Evolutionary conservation across 1,140 invertebrate species (phyloP).

Genomic region (Hetaerina americana): DNA sequence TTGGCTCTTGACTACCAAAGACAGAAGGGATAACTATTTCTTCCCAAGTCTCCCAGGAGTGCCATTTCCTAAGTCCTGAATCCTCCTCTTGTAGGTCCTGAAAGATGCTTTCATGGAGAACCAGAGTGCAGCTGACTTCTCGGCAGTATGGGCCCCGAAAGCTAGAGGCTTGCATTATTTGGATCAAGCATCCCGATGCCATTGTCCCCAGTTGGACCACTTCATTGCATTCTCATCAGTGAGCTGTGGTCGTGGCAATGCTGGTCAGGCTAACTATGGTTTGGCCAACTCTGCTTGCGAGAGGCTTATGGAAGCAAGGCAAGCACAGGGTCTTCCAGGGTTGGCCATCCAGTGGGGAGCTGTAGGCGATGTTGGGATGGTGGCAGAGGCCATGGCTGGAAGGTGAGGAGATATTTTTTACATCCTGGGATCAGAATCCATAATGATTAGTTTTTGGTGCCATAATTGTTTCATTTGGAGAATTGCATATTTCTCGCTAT

Average conservation of each 20-base stretch:
- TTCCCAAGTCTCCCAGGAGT: no score
- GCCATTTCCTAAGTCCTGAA: no score
- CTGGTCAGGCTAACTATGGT: slow-evolving; percentile 91
- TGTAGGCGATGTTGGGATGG: slow-evolving; percentile 89
- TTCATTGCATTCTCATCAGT: slow-evolving; percentile 92
- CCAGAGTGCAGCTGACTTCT: slow-evolving; percentile 66
- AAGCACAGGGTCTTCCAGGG: slow-evolving; percentile 61
- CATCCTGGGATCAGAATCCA: background rate
- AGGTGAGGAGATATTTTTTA: background rate
- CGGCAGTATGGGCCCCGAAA: slow-evolving; percentile 55
- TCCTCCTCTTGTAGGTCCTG: slow-evolving; percentile 39
- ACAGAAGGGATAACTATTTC: no score
- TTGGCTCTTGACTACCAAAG: no score
- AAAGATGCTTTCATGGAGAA: slow-evolving; percentile 81
- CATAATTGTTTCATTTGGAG: no score
- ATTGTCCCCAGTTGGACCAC: slow-evolving; percentile 69
- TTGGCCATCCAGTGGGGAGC: slow-evolving; percentile 95
- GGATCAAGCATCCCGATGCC: slow-evolving; percentile 54
- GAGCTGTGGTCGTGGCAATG: slow-evolving; percentile 86
- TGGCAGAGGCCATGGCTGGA: slow-evolving; percentile 69
- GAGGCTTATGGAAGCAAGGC: slow-evolving; percentile 75
- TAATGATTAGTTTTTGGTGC: no score
- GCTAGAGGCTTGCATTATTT: slow-evolving; percentile 54
- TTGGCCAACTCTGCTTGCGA: slow-evolving; percentile 95
- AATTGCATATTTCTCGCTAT: no score